Conservation (phyloP, 2,888 invertebrate species). For the Lasius platythorax region DNA sequence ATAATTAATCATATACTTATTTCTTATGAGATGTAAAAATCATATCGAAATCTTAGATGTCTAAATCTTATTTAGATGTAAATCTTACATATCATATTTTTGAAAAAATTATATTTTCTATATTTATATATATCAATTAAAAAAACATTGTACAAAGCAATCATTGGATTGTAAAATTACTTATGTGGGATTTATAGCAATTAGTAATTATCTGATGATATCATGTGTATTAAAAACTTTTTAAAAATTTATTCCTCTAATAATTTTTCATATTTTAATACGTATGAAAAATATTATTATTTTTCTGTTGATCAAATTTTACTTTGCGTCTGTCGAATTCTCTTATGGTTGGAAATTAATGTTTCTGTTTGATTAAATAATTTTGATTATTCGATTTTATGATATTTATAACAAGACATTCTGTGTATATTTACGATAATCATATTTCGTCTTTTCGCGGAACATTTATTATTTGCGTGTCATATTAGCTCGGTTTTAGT, state of each 20-base stretch:
- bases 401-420: not conserved
- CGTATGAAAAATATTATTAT: conserved; percentile 14
- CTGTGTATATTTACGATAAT: not conserved
- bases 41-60: too few relatives aligned
- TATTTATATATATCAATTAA: not conserved
- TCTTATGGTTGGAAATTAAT: not conserved
- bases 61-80: not conserved
- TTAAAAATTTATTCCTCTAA: conserved; percentile 5
- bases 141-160: not conserved
- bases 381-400: not conserved
- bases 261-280: conserved; percentile 10
- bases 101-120: not conserved
- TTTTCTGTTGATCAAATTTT: not conserved
- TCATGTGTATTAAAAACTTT: not conserved
- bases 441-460: not conserved
- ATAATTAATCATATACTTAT: not conserved
- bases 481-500: not conserved
- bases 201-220: conserved; percentile 4
- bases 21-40: not conserved
- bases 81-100: not conserved
- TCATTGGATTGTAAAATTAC: conserved; percentile 6
- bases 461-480: not conserved
- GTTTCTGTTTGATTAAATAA: conserved; percentile 26
- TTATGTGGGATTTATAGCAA: not conserved
- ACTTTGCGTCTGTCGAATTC: not conserved